These are phyloP conservation scores for Herpailurus yagouaroundi DNA, from an alignment of 2,113 vertebrate species.

Conservation along the genomic window DNA sequence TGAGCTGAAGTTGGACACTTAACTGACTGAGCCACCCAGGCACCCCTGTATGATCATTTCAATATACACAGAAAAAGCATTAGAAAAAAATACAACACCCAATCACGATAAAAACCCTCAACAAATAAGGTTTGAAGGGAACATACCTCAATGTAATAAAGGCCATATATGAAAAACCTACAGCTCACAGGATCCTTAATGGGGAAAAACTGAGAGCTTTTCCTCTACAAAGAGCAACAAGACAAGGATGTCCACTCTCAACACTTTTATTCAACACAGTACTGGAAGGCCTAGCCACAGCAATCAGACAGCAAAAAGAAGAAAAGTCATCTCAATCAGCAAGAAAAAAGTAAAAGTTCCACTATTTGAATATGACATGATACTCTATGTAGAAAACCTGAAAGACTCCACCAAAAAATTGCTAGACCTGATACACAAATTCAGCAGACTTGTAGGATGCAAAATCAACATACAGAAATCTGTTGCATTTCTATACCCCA, in stretches of 20 bases:
- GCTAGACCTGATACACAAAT: background rate
- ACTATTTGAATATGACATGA: background rate
- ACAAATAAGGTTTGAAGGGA: background rate
- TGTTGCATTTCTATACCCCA: background rate
- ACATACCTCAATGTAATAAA: background rate
- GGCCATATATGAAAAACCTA: background rate
- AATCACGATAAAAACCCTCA: background rate
- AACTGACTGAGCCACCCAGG: too few relatives aligned
- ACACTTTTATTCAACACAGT: background rate
- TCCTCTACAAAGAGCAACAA: background rate
- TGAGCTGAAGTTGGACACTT: too few relatives aligned
- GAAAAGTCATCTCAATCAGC: background rate
- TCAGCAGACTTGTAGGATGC: background rate
- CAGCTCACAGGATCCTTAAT: background rate
- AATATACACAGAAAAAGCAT: background rate
- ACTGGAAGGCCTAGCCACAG: background rate
- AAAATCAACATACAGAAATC: background rate
- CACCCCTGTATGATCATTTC: background rate
- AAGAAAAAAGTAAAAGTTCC: background rate
- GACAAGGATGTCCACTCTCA: background rate
- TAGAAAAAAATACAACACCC: background rate
- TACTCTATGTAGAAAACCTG: background rate
- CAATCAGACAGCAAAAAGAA: background rate
- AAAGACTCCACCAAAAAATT: background rate
- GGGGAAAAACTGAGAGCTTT: background rate